Conservation (phyloP, 2,797 vertebrate species). For the Pitangus sulphuratus region DNA sequence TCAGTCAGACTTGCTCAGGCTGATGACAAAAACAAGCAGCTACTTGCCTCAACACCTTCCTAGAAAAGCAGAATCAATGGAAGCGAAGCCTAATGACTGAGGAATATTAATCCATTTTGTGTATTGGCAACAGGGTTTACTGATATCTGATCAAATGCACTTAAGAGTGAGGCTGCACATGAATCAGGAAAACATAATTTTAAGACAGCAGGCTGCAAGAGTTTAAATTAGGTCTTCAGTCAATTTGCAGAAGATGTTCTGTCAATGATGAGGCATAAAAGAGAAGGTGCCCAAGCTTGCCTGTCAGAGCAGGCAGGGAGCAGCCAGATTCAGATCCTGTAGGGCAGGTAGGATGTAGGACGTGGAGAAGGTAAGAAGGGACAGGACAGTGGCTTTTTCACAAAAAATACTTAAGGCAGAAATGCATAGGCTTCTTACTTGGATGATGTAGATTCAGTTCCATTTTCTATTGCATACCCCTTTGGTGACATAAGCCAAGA, state of each 20-base stretch:
- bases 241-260: background rate
- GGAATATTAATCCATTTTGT: background rate
- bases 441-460: background rate
- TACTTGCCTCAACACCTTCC: background rate
- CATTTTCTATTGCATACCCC: background rate
- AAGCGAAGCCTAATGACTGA: fast-evolving
- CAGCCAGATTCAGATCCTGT: background rate
- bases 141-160: background rate
- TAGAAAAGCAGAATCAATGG: background rate
- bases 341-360: background rate
- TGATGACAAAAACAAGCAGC: background rate
- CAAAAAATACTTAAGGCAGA: background rate
- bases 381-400: background rate
- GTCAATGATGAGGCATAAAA: background rate
- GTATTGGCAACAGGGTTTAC: background rate
- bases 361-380: background rate
- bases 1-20: background rate
- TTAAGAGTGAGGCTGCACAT: background rate
- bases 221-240: background rate
- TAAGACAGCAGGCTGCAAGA: background rate
- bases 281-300: background rate
- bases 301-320: background rate
- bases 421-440: background rate
- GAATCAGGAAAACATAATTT: background rate
- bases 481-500: background rate